Percentiles rank a stretch among this genome's conserved stretches.
These are phyloP conservation scores for Mirza zaza DNA, from an alignment of 2,113 vertebrate genomes.

Conservation along the genomic window DNA sequence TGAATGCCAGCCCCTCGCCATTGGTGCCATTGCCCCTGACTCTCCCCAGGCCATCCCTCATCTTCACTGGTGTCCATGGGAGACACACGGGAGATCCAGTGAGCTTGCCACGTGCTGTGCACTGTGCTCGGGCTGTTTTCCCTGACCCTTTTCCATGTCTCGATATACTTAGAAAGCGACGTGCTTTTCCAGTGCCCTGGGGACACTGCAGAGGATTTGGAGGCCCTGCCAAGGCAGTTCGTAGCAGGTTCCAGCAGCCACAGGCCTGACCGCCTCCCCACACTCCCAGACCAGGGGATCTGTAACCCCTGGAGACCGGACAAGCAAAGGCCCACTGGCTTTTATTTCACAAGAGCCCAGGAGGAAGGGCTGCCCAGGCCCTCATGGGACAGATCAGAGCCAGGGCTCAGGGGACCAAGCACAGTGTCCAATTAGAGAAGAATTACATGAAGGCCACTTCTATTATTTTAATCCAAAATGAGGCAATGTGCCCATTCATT, in stretches of 20 bases:
- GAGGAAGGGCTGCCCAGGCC: neutral
- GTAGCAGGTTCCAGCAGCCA: neutral
- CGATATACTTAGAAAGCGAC: too few relatives aligned
- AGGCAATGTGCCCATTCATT: neutral
- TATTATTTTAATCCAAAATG: neutral
- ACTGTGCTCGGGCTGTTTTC: too few relatives aligned
- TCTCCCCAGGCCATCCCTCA: accelerated
- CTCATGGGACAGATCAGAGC: neutral
- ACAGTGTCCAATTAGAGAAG: neutral
- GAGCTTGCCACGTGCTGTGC: accelerated
- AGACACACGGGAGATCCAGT: accelerated
- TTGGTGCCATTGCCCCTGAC: neutral
- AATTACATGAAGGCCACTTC: neutral
- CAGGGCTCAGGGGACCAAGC: neutral
- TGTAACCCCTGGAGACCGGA: neutral
- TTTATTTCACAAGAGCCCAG: neutral
- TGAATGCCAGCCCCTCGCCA: neutral
- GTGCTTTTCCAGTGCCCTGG: neutral
- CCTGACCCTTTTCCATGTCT: neutral
- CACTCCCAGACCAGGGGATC: too few relatives aligned
- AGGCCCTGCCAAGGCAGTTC: neutral
- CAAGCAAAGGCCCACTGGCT: neutral
- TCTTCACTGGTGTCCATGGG: neutral
- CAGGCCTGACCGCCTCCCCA: neutral
- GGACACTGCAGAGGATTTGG: neutral